phyloP scores from a whole-genome alignment of 2,113 vertebrate species.

The Platanista minor region DNA sequence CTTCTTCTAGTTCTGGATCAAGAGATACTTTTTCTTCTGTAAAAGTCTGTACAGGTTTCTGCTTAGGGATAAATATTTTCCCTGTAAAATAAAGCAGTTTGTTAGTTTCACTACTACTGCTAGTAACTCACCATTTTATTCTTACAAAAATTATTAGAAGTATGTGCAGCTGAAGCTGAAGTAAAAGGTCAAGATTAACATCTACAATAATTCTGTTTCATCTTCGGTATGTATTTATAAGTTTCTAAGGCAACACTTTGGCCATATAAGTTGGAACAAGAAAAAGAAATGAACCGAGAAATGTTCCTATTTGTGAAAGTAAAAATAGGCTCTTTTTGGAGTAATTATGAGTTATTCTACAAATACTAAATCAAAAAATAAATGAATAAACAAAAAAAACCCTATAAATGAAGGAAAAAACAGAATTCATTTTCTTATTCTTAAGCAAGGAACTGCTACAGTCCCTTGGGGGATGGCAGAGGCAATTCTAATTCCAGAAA shows the following conservation, averaged over 20 bases:
- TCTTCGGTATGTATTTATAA: background rate
- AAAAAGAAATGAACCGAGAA: background rate
- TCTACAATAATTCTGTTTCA: background rate
- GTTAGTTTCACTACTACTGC: slow-evolving; percentile 22
- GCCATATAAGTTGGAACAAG: background rate
- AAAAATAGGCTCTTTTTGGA: slow-evolving; percentile 30
- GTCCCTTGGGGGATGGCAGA: background rate
- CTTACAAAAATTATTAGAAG: background rate
- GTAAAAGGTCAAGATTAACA: background rate
- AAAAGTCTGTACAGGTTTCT: slow-evolving; percentile 87
- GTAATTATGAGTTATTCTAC: background rate
- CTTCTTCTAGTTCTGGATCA: slow-evolving; percentile 97
- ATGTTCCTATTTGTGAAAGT: background rate
- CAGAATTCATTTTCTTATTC: background rate
- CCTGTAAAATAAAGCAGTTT: slow-evolving; percentile 81
- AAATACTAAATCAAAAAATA: background rate
- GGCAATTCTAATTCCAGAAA: background rate
- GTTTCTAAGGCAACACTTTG: background rate
- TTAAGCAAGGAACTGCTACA: background rate
- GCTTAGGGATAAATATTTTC: slow-evolving; percentile 93
- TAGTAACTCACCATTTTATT: background rate
- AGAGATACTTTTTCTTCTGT: slow-evolving; percentile 91
- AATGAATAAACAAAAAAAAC: background rate
- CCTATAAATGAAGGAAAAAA: background rate
- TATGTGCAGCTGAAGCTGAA: background rate